These are phyloP conservation scores for Corapipo altera DNA, from an alignment of 2,113 vertebrate genomes.

Conservation along the genomic window DNA sequence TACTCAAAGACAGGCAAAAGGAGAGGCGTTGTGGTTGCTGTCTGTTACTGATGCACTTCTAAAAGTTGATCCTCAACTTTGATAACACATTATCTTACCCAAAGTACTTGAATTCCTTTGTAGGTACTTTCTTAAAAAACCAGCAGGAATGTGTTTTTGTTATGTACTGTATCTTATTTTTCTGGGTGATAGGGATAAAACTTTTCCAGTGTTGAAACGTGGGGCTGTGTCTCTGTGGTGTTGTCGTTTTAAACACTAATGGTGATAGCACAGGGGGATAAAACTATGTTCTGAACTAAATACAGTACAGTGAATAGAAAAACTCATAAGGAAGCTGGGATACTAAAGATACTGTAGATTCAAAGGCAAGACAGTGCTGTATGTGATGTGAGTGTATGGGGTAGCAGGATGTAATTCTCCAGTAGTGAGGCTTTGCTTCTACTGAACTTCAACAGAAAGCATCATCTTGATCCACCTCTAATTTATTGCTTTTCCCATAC, in stretches of 20 bases:
- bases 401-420: not conserved
- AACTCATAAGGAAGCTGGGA: not conserved
- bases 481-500: not conserved
- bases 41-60: not conserved
- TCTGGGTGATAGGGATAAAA: not conserved
- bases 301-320: not conserved
- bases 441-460: not conserved
- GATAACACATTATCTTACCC: not conserved
- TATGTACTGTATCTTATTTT: not conserved
- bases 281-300: not conserved
- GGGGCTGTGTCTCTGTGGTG: not conserved
- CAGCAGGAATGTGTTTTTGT: not conserved
- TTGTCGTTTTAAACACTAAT: not conserved
- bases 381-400: not conserved
- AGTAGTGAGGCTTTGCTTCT: not conserved
- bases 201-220: not conserved
- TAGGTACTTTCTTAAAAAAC: not conserved
- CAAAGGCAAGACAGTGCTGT: not conserved
- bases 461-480: not conserved
- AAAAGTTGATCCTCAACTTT: not conserved
- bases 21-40: not conserved
- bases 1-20: not conserved
- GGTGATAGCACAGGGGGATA: not conserved
- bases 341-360: not conserved
- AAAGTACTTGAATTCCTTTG: not conserved